Conservation (phyloP, 2,797 vertebrate genomes). For the Fundulus diaphanus region DNA sequence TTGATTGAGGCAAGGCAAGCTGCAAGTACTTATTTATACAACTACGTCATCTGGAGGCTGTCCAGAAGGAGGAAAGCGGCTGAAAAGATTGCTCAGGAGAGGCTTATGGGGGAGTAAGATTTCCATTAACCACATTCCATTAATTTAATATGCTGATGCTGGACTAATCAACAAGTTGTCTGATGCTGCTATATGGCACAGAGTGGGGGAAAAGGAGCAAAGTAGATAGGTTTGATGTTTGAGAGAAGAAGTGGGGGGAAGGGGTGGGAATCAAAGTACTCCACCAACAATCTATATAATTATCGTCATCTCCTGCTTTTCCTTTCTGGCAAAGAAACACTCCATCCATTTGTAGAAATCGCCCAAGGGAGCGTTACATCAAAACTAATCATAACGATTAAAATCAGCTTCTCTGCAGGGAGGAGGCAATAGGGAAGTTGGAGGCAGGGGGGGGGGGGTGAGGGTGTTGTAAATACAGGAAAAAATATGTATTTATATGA, state of each 20-base stretch:
- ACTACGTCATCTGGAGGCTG: slow-evolving; percentile 89
- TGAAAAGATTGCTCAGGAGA: slow-evolving; percentile 49
- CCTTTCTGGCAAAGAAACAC: slow-evolving; percentile 98
- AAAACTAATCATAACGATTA: slow-evolving; percentile 99
- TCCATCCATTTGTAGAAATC: slow-evolving; percentile 99
- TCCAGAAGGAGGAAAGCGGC: slow-evolving; percentile 82
- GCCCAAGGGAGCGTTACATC: slow-evolving; percentile 97
- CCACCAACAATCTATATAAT: slow-evolving; percentile 98
- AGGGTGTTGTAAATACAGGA: slow-evolving; percentile 81
- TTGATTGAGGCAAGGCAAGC: slow-evolving; percentile 93
- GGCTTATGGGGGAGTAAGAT: slow-evolving; percentile 39
- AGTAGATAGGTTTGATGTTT: slow-evolving; percentile 68
- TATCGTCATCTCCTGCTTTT: slow-evolving; percentile 98
- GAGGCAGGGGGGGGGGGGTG: slow-evolving; percentile 89
- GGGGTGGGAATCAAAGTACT: slow-evolving; percentile 67
- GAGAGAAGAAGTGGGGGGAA: slow-evolving; percentile 39
- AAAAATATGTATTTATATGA: slow-evolving; percentile 78
- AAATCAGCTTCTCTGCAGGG: slow-evolving; percentile 99
- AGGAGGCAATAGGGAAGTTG: slow-evolving; percentile 93
- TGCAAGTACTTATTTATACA: slow-evolving; percentile 93
- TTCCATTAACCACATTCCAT: slow-evolving; percentile 72
- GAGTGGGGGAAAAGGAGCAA: slow-evolving; percentile 54
- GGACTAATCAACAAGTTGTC: slow-evolving; percentile 90
- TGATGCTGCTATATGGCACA: slow-evolving; percentile 72
- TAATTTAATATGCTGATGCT: slow-evolving; percentile 82